These are phyloP conservation scores for Tamias sibiricus DNA, from an alignment of 2,113 vertebrate species.

Conservation along the genomic window DNA sequence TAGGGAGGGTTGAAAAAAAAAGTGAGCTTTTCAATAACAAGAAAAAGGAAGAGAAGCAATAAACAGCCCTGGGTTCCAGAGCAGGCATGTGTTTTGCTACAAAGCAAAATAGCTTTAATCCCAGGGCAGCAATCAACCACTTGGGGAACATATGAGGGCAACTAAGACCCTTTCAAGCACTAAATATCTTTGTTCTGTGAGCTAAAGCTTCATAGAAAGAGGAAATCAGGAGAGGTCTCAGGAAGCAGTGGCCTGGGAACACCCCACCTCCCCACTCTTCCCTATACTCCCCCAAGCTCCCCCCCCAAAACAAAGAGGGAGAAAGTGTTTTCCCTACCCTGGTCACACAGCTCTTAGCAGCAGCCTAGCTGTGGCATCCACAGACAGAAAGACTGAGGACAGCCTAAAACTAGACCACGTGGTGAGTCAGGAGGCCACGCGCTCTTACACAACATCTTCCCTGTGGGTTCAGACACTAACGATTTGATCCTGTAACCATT, in stretches of 20 bases:
- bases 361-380: neutral
- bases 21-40: neutral
- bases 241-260: neutral
- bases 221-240: neutral
- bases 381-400: neutral
- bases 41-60: neutral
- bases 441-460: conserved; percentile 4
- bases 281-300: too few relatives aligned
- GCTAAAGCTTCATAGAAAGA: neutral
- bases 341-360: neutral
- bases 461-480: neutral
- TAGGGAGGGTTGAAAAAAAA: neutral
- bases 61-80: neutral
- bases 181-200: neutral
- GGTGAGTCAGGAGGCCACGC: neutral
- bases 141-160: neutral
- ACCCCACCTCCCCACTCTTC: too few relatives aligned
- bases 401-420: neutral
- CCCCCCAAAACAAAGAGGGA: neutral
- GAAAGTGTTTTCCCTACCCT: neutral
- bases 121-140: neutral
- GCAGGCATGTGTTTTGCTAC: neutral
- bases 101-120: neutral
- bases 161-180: neutral
- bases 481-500: neutral